A percentile compares a stretch with the other conserved stretches of the same genome.
These are phyloP conservation scores for Pasiphila rectangulata DNA, from an alignment of 2,888 invertebrate genomes.

Conservation along the genomic window DNA sequence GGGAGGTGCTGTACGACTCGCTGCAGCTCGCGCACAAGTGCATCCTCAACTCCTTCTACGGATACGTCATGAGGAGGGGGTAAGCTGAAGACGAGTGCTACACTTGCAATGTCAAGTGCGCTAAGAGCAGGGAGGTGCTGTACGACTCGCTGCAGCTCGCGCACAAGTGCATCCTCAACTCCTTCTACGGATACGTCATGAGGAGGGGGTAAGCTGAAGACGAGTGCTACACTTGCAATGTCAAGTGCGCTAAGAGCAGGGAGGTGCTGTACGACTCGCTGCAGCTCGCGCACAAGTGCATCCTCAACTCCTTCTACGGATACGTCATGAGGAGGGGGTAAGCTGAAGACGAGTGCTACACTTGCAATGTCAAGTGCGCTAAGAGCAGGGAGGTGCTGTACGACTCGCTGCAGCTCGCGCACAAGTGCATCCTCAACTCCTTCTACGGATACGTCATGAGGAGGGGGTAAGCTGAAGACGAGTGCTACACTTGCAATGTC, in stretches of 20 bases:
- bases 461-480: no score
- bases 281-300: constrained; percentile 99
- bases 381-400: no score
- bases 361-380: no score
- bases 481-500: no score
- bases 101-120: constrained; percentile 93
- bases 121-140: constrained; percentile 93
- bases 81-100: constrained; percentile 87
- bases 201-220: constrained; percentile 83
- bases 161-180: constrained; percentile 99
- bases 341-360: no score
- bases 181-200: constrained; percentile 99
- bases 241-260: constrained; percentile 93
- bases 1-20: constrained; percentile 97
- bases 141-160: constrained; percentile 99
- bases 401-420: no score
- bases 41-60: constrained; percentile 99
- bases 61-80: constrained; percentile 94
- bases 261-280: constrained; percentile 98
- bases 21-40: constrained; percentile 99
- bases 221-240: constrained; percentile 94
- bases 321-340: constrained; percentile 93
- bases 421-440: no score
- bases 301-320: constrained; percentile 99
- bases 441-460: no score